phyloP scores from a whole-genome alignment of 1,140 invertebrate species.

The Tetranychus urticae region DNA sequence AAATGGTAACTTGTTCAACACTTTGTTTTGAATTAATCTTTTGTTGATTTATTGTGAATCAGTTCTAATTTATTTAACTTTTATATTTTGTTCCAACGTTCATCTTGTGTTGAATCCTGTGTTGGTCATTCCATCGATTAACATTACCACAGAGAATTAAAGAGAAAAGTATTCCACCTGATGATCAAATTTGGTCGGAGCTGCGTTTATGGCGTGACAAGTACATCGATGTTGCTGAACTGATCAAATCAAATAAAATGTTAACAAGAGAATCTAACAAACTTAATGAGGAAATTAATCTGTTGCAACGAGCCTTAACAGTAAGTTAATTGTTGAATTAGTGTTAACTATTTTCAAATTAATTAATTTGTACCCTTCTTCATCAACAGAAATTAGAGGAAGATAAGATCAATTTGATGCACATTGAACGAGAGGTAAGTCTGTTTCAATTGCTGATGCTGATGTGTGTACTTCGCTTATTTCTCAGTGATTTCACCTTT shows the following conservation, averaged over 20 bases:
- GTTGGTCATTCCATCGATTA: too few species aligned
- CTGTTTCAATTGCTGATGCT: not conserved
- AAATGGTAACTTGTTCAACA: too few species aligned
- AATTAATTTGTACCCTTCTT: slow-evolving; percentile 2
- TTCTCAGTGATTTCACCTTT: too few species aligned
- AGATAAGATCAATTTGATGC: slow-evolving; percentile 44
- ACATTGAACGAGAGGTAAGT: slow-evolving; percentile 37
- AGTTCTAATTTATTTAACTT: too few species aligned
- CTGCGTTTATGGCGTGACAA: slow-evolving; percentile 40
- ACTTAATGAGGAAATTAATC: slow-evolving; percentile 29
- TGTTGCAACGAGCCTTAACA: slow-evolving; percentile 15
- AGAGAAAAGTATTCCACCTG: slow-evolving; percentile 23
- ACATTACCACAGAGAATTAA: slow-evolving; percentile 17
- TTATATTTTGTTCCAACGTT: too few species aligned
- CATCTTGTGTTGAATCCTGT: too few species aligned
- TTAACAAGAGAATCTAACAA: slow-evolving; percentile 33
- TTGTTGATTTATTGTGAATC: too few species aligned
- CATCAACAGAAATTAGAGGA: slow-evolving; percentile 41
- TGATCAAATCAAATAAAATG: slow-evolving; percentile 29
- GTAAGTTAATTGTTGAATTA: slow-evolving; percentile 8
- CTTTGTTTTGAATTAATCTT: too few species aligned
- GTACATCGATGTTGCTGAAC: slow-evolving; percentile 40
- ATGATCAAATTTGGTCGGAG: slow-evolving; percentile 29
- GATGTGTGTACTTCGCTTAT: not conserved
- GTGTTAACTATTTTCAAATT: slow-evolving; percentile 2